Evolutionary conservation across 2,113 vertebrate genomes (phyloP), one percentile per base, ranked within the genome.

Genomic region (Cephalopholis sonnerati): DNA sequence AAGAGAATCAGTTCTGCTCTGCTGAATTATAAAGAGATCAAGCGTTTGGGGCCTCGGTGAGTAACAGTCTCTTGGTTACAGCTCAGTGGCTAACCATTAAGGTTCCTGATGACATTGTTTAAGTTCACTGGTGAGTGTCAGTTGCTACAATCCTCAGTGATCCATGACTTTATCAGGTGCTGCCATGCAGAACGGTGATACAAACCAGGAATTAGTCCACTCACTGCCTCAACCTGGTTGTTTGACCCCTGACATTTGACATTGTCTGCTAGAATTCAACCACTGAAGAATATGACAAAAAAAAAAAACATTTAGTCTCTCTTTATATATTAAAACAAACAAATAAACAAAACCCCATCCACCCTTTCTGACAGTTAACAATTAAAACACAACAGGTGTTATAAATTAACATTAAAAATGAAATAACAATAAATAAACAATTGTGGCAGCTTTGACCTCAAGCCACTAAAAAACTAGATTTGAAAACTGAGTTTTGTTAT

Each of bases 131-230:
- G 53, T 73, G 79, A 82, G 83, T 64, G 87, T 88, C 82, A 70
- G 71, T 85, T 78, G 73, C 39, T 72, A 46, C 77, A 87, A 89
- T 90, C 61, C 63, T 87, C 91, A 87, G 86, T 93, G 87, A 95
- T 92, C 92, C 89, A 67, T 93, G 84, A 85, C 71, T 84, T 86
- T 59, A 89, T 82, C 74, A 83, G 87, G 61, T 78, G 91, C 90
- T 81, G 54, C 83, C 84, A 88, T 83, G 83, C 91, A 92, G 91
- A 92, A 90, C 20, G 20, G 25, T 59, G 53, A 74, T 57, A 81
- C 87, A 86, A 55, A 83, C 84, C 80, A 86, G 67, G 74, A 82
- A 87, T 89, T 82, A 71, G 63, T 81, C 72, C 50, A 76, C 55
- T 76, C 75, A 64, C 59, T 87, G 84, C 62, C 70, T 82, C 82